Conservation (phyloP, 2,113 vertebrate genomes). For the Alligator sinensis region DNA sequence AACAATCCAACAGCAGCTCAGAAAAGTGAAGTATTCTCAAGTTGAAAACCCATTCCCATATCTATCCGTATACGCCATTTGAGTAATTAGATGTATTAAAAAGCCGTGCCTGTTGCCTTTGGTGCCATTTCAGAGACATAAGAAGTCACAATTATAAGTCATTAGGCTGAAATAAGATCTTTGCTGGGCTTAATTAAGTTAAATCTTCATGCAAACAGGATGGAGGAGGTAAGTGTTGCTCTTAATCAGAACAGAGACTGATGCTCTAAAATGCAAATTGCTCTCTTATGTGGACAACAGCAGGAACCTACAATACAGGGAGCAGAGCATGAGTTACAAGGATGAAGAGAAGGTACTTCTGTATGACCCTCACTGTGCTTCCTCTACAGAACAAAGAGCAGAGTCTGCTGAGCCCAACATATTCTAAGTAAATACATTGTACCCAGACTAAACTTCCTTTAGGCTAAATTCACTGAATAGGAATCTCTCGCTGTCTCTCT, state of each 20-base stretch:
- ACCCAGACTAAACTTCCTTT: not conserved
- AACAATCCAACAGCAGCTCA: not conserved
- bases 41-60: not conserved
- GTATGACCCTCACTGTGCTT: not conserved
- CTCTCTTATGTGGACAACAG: conserved; percentile 41
- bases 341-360: not conserved
- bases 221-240: conserved; percentile 45
- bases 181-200: conserved; percentile 79
- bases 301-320: not conserved
- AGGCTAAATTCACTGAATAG: too few species aligned
- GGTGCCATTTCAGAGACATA: conserved; percentile 56
- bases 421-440: not conserved
- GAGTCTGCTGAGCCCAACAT: not conserved
- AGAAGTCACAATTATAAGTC: conserved; percentile 68
- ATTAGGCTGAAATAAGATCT: conserved; percentile 76
- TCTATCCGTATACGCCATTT: not conserved
- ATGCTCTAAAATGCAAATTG: conserved; percentile 63
- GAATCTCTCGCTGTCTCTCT: too few species aligned
- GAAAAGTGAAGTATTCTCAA: not conserved
- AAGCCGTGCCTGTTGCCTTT: conserved; percentile 39
- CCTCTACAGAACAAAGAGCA: not conserved
- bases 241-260: conserved; percentile 72
- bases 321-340: not conserved
- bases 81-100: conserved; percentile 43
- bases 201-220: conserved; percentile 71